Evolutionary conservation across 2,113 vertebrate species (phyloP).

Genomic region (Copsychus sechellarum): DNA sequence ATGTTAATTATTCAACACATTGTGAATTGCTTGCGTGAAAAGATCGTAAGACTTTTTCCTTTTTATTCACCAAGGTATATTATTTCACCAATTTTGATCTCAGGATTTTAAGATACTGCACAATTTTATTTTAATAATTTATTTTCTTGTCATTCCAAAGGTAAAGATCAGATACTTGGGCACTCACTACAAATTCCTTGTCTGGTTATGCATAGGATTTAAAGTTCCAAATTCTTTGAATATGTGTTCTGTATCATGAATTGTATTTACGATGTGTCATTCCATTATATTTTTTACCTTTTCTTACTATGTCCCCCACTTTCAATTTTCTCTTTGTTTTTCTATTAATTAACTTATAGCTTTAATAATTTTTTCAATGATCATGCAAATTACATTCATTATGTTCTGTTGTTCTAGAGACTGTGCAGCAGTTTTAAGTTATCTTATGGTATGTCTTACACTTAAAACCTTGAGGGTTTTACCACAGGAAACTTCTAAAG

Average conservation of each 20-base stretch:
- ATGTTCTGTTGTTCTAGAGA: not conserved
- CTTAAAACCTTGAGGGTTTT: not conserved
- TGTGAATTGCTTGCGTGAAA: not conserved
- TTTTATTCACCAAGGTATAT: not conserved
- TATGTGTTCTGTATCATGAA: not conserved
- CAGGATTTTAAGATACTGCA: not conserved
- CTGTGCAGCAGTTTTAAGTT: not conserved
- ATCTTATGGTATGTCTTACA: not conserved
- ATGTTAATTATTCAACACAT: not conserved
- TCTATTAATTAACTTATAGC: not conserved
- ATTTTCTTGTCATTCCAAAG: not conserved
- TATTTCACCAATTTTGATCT: not conserved
- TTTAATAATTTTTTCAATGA: not conserved
- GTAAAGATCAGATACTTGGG: not conserved
- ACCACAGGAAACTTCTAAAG: not conserved
- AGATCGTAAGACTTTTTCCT: not conserved
- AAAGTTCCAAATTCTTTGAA: not conserved
- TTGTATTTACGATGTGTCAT: not conserved
- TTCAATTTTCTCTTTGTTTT: not conserved
- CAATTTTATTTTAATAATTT: not conserved
- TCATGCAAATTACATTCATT: not conserved
- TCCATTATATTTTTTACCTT: rapidly evolving
- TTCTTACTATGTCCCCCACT: not conserved
- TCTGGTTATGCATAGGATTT: not conserved
- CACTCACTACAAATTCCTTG: not conserved